Evolutionary conservation across 2,797 vertebrate genomes (phyloP).

Genomic region (Sebastes trivittatus): DNA sequence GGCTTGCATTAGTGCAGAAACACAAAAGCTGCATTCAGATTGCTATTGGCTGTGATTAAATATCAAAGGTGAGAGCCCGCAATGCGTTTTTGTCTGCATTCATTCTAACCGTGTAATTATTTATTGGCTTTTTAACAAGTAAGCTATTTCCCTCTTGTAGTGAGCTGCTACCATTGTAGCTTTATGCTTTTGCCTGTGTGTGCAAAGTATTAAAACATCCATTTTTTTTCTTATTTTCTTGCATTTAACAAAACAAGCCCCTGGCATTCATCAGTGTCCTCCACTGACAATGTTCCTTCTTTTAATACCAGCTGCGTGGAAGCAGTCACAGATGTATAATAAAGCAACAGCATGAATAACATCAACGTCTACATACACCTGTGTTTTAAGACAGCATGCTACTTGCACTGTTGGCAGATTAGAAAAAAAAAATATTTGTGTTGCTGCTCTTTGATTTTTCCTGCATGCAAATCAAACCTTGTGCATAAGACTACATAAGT

Average conservation of each 20-base stretch:
- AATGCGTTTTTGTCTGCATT: slow-evolving; percentile 1
- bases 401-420: background rate
- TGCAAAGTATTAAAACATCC: background rate
- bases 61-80: slow-evolving; percentile 7
- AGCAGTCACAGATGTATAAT: slow-evolving; percentile 18
- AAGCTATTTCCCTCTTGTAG: background rate
- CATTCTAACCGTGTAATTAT: background rate
- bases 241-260: slow-evolving; percentile 30
- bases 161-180: background rate
- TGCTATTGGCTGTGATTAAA: slow-evolving; percentile 14
- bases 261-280: background rate
- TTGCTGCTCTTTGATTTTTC: background rate
- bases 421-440: background rate
- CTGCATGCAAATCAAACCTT: slow-evolving; percentile 11
- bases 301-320: slow-evolving; percentile 16
- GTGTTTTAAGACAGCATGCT: background rate
- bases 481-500: background rate
- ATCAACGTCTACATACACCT: background rate
- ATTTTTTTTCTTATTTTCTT: background rate
- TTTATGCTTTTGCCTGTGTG: background rate
- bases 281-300: slow-evolving; percentile 8
- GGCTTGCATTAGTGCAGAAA: background rate
- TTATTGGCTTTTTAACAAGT: slow-evolving; percentile 2
- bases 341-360: slow-evolving; percentile 15
- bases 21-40: background rate